Percentiles rank a stretch among this genome's conserved stretches.
Conservation (phyloP, 2,888 invertebrate species). For the Xiphydria camelus region DNA sequence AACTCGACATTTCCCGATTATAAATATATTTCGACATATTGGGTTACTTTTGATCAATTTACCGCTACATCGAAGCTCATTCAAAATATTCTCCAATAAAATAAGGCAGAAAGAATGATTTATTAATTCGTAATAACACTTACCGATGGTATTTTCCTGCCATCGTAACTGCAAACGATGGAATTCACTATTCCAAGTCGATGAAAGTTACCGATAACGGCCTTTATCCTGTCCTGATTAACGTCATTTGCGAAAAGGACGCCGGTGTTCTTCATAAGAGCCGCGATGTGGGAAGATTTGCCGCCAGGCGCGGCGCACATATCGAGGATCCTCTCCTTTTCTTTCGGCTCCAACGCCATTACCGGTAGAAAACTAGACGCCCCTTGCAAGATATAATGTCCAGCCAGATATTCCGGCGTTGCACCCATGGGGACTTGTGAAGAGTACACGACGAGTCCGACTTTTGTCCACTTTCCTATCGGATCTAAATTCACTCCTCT, state of each 20-base stretch:
- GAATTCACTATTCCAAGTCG: constrained; percentile 94
- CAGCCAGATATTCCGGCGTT: constrained; percentile 98
- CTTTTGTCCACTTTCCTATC: constrained; percentile 97
- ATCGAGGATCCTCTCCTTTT: constrained; percentile 91
- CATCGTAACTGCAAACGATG: constrained; percentile 87
- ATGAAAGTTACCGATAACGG: constrained; percentile 95
- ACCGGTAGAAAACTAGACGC: constrained; percentile 97
- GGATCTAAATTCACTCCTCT: constrained; percentile 98
- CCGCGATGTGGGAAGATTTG: constrained; percentile 96
- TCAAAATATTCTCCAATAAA: too few relatives aligned
- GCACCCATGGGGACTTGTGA: constrained; percentile 97
- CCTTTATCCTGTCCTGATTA: constrained; percentile 85
- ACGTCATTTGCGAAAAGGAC: constrained; percentile 94
- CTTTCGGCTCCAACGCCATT: constrained; percentile 96
- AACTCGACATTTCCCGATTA: too few relatives aligned
- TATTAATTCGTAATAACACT: constrained; percentile 21
- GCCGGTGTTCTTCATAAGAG: constrained; percentile 98
- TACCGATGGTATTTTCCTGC: constrained; percentile 76
- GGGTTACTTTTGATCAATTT: too few relatives aligned
- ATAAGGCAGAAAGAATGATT: too few relatives aligned
- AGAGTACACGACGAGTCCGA: constrained; percentile 94
- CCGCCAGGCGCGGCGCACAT: constrained; percentile 99
- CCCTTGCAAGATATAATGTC: constrained; percentile 96
- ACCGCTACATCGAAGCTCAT: too few relatives aligned
- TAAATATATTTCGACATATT: too few relatives aligned